Base-by-base conservation (phyloP, 2,797 vertebrate species). In the Pseudotriccus pelzelni region DNA sequence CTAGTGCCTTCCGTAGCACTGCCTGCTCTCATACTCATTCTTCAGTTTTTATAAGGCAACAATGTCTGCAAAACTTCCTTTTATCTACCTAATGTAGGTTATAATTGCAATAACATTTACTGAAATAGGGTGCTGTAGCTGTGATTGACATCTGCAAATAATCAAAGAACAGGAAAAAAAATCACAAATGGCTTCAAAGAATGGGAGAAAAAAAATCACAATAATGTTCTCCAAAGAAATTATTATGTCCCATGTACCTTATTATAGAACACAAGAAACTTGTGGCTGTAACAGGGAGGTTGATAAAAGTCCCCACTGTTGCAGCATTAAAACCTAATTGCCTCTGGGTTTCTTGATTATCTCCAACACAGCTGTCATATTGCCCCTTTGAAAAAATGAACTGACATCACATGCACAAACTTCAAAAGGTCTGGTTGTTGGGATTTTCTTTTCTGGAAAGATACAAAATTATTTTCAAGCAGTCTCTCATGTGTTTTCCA, bases 331-430 rank as follows among this genome's bases (percentile, higher is more conserved):
- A 95, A 87, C 72, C 82, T 92, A 97, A 94, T 96, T 92, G 87
- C 84, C 91, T 84, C 28, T 5, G 12, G 80, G 78, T 94, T 97
- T 85, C 69, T 95, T 90, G 84, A 96, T 96, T 89, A 91, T 96
- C 89, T 96, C 70, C 83, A 84, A 37, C 75, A 89, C 86, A 95
- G 77, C 90, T 96, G 92, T 93, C 76, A 32, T 15, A 20, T 80
- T 90, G 72, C 79, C 93, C 83, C 47, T 73, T 88, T 94, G 90
- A 93, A 93, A 91, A 95, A 97, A 87, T 58, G 66, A 95, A 44
- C 76, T 58, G 66, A 46, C 37, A 69, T 87, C 46, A 63, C 18
- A 28, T 3, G 56, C 64, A 37, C 18, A 47, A 52, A 76, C 50
- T 89, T 92, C 58, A 90, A 62, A 95, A 88, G 44, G 58, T 39